Evolutionary conservation across 2,797 vertebrate genomes (phyloP).

Genomic region (Myiotriccus ornatus): DNA sequence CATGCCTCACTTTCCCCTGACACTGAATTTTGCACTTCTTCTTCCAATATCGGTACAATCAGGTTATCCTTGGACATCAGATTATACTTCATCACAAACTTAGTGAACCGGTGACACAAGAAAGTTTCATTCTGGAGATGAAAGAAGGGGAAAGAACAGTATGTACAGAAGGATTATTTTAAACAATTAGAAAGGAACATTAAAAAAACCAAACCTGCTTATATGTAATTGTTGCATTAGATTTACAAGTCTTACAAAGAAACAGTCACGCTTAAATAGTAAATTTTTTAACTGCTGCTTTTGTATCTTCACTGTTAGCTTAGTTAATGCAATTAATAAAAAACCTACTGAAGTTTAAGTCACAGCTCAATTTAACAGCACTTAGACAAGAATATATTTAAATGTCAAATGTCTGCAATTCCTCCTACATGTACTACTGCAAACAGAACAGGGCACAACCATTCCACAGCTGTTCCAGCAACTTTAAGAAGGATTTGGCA

Average conservation of each 20-base stretch:
- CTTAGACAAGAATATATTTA: background rate
- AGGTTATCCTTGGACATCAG: slow-evolving; percentile 99
- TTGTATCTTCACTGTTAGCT: background rate
- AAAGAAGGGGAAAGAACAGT: slow-evolving; percentile 5
- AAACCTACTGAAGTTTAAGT: background rate
- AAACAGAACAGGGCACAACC: background rate
- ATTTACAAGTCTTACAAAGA: background rate
- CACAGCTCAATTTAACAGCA: background rate
- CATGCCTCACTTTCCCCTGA: slow-evolving; percentile 94
- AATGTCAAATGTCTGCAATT: background rate
- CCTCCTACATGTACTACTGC: background rate
- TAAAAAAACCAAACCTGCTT: background rate
- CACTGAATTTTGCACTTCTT: slow-evolving; percentile 86
- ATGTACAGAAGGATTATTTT: background rate
- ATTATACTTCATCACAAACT: slow-evolving; percentile 99
- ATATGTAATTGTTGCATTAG: background rate
- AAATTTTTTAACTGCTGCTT: background rate
- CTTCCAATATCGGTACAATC: slow-evolving; percentile 98
- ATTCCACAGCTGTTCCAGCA: background rate
- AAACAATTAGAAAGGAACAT: background rate
- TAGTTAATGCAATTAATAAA: background rate
- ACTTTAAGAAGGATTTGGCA: background rate
- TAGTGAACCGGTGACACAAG: slow-evolving; percentile 98
- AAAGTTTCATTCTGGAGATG: slow-evolving; percentile 92
- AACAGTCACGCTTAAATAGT: background rate